phyloP scores from a whole-genome alignment of 1,140 invertebrate species.

The Drosophila elegans region DNA sequence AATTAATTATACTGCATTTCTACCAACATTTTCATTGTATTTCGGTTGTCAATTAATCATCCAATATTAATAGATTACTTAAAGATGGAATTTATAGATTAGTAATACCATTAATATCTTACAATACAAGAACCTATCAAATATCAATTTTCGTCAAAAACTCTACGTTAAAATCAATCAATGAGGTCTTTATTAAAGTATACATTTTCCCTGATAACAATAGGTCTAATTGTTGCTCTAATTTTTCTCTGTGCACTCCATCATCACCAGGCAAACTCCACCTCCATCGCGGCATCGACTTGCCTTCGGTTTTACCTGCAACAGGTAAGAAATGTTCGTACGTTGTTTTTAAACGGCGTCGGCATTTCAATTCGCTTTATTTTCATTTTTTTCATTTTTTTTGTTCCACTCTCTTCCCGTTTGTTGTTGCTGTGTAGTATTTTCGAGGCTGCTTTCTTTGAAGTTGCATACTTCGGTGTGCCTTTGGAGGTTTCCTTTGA shows the following conservation, averaged over 20 bases:
- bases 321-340: conserved; percentile 81
- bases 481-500: conserved; percentile 79
- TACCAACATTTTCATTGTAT: too few species aligned
- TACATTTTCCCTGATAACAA: too few species aligned
- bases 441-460: conserved; percentile 77
- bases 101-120: too few species aligned
- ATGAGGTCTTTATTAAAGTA: too few species aligned
- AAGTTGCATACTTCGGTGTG: conserved; percentile 80
- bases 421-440: conserved; percentile 30
- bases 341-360: conserved; percentile 63
- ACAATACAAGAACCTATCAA: too few species aligned
- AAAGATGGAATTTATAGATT: too few species aligned
- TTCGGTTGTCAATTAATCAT: too few species aligned
- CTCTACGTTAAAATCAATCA: too few species aligned
- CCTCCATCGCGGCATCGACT: conserved; percentile 41
- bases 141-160: too few species aligned
- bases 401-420: conserved; percentile 31
- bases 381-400: conserved; percentile 25
- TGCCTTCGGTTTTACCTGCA: conserved; percentile 66
- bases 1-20: too few species aligned
- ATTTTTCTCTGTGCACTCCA: conserved; percentile 19
- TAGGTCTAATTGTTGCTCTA: neutral
- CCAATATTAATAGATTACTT: too few species aligned
- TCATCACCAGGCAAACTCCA: conserved; percentile 24
- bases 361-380: conserved; percentile 74